phyloP scores from a whole-genome alignment of 2,113 vertebrate species.

The Ochotona princeps region DNA sequence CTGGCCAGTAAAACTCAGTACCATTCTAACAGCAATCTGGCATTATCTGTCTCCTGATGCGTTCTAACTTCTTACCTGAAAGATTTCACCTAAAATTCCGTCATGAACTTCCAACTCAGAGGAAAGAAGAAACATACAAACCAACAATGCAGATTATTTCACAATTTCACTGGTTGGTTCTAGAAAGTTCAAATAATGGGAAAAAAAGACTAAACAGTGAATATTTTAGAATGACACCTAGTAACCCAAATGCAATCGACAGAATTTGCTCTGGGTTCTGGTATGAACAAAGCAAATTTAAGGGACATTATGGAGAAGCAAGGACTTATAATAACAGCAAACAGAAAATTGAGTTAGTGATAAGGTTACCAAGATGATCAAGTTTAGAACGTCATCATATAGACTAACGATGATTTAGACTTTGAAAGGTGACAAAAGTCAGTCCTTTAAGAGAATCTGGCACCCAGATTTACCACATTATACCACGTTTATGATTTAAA shows the following conservation, averaged over 20 bases:
- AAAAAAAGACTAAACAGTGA: background rate
- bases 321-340: background rate
- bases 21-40: too few species aligned
- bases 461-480: background rate
- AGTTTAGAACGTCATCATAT: too few species aligned
- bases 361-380: background rate
- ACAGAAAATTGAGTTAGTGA: background rate
- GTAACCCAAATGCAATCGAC: background rate
- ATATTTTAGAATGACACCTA: background rate
- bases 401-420: background rate
- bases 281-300: background rate
- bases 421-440: constrained; percentile 9
- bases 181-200: background rate
- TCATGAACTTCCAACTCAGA: background rate
- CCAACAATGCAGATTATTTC: background rate
- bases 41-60: background rate
- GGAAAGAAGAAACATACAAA: background rate
- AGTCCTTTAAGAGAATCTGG: background rate
- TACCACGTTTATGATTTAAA: too few species aligned
- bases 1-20: background rate
- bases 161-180: background rate
- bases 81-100: background rate
- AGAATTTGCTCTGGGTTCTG: background rate
- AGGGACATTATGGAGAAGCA: background rate
- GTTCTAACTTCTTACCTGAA: background rate